phyloP scores from a whole-genome alignment of 2,797 vertebrate species.

The Lemur catta region DNA sequence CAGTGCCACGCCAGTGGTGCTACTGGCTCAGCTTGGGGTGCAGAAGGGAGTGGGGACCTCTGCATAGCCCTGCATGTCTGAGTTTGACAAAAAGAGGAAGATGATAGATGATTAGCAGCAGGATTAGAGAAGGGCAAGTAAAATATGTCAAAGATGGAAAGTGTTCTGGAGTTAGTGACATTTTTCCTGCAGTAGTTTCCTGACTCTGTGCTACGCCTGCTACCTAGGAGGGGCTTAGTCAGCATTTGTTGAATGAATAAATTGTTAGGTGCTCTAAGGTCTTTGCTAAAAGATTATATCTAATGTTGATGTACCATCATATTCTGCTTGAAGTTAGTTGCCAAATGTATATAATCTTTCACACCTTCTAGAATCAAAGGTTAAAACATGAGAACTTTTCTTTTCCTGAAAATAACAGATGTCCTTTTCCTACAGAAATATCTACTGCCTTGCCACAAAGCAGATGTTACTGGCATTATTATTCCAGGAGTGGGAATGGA shows the following conservation, averaged over 20 bases:
- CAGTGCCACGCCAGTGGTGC: not conserved
- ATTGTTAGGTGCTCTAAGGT: not conserved
- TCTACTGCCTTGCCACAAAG: not conserved
- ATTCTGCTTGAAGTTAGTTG: not conserved
- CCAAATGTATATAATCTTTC: not conserved
- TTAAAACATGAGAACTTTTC: not conserved
- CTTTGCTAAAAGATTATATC: not conserved
- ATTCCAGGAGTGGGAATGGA: not conserved
- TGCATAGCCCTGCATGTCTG: fast-evolving
- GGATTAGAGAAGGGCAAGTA: not conserved
- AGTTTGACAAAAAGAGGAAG: not conserved
- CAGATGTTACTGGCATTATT: not conserved
- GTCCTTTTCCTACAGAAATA: not conserved
- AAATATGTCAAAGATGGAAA: not conserved
- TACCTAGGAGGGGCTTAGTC: not conserved
- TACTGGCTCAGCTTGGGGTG: not conserved
- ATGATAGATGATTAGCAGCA: not conserved
- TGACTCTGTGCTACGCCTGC: not conserved
- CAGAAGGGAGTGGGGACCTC: no score
- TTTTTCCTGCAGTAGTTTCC: not conserved
- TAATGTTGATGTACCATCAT: not conserved
- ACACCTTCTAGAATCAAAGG: not conserved
- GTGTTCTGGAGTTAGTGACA: not conserved
- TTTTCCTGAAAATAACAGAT: not conserved
- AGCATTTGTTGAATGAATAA: not conserved